A percentile compares a stretch with the other conserved stretches of the same genome.
Conservation (phyloP, 2,888 invertebrate species). For the Campopleginae sp. region DNA sequence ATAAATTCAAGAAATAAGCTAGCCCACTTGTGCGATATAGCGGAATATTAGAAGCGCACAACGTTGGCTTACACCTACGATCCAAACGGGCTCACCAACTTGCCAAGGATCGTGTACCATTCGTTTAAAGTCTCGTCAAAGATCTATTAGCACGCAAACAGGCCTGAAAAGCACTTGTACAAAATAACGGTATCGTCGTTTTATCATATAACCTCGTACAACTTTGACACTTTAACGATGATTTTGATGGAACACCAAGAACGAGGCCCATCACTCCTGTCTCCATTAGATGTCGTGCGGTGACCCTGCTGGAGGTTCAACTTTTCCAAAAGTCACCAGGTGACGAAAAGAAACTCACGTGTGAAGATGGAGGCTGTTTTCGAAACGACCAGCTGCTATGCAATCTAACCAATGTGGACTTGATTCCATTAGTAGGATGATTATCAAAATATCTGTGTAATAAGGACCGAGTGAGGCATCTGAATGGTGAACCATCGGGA, state of each 20-base stretch:
- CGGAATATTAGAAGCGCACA: constrained; percentile 21
- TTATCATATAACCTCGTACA: constrained; percentile 38
- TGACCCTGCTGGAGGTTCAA: constrained; percentile 21
- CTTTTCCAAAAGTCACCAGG: constrained; percentile 6
- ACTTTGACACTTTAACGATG: constrained; percentile 49
- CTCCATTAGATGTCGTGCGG: constrained; percentile 67
- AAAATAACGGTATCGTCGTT: constrained; percentile 56
- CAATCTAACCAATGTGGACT: background rate
- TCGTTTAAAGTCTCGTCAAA: constrained; percentile 68
- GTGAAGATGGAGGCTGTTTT: background rate
- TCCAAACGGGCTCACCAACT: constrained; percentile 15
- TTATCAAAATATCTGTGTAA: background rate
- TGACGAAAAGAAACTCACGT: background rate
- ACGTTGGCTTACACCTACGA: constrained; percentile 44
- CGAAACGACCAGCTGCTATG: background rate
- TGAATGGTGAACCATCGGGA: background rate
- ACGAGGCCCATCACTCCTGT: constrained; percentile 38
- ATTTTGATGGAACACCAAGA: constrained; percentile 63
- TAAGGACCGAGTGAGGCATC: background rate
- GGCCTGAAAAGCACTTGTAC: constrained; percentile 32
- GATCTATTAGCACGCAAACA: constrained; percentile 64
- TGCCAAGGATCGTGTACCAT: constrained; percentile 48
- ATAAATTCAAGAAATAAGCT: constrained; percentile 50
- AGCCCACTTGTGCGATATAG: constrained; percentile 12
- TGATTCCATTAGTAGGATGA: background rate